A percentile compares a stretch with the other conserved stretches of the same genome.
These are phyloP conservation scores for Tachysurus fulvidraco DNA, from an alignment of 2,113 vertebrate species.

Conservation along the genomic window DNA sequence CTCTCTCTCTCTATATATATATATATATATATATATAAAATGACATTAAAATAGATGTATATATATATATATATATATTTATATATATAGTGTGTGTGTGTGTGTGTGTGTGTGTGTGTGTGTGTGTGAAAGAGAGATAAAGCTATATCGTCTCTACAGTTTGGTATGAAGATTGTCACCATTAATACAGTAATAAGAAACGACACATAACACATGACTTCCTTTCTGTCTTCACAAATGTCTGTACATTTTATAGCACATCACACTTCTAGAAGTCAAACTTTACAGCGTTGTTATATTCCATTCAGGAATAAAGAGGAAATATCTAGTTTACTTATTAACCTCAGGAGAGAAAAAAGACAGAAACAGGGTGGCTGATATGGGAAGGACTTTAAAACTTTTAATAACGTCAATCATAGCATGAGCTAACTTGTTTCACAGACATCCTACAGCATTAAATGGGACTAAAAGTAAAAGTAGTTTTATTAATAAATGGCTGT, in stretches of 20 bases:
- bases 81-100: background rate
- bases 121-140: background rate
- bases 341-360: background rate
- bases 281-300: background rate
- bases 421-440: no score
- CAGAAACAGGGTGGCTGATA: background rate
- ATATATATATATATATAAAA: no score
- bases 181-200: background rate
- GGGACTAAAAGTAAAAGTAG: no score
- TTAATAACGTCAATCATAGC: no score
- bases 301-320: background rate
- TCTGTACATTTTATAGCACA: background rate
- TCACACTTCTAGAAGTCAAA: background rate
- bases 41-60: no score
- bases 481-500: background rate
- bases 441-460: no score
- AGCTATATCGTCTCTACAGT: background rate
- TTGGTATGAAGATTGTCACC: background rate
- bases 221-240: background rate
- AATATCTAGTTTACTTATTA: background rate
- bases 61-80: background rate
- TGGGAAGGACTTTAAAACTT: no score
- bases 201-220: background rate
- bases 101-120: no score
- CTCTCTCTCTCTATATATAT: no score